phyloP scores from a whole-genome alignment of 2,113 vertebrate genomes.

The Chaetorhynchus papuensis region DNA sequence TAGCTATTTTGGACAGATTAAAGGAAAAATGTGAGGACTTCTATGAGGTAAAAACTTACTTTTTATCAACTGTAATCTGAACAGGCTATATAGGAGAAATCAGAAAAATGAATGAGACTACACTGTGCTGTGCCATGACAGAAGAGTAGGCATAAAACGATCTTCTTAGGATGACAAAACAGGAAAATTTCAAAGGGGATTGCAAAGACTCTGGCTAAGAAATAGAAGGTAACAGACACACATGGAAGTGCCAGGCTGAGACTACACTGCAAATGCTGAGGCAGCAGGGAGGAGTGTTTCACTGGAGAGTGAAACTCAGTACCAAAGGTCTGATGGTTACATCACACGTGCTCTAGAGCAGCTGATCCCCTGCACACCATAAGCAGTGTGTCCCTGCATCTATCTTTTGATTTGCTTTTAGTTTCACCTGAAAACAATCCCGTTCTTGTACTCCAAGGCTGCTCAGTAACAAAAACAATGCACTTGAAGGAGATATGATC shows the following conservation, averaged over 20 bases:
- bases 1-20: slow-evolving; percentile 21
- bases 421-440: not conserved
- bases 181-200: not conserved
- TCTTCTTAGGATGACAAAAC: not conserved
- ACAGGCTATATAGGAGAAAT: slow-evolving; percentile 57
- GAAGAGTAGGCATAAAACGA: not conserved
- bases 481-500: not conserved
- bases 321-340: not conserved
- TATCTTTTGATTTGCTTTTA: not conserved
- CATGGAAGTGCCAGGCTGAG: not conserved
- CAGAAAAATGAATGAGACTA: slow-evolving; percentile 52
- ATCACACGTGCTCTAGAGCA: accelerated
- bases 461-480: not conserved
- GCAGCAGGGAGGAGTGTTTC: not conserved
- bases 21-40: slow-evolving; percentile 14
- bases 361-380: not conserved
- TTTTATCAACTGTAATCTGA: slow-evolving; percentile 58
- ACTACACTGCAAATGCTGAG: not conserved
- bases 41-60: slow-evolving; percentile 41
- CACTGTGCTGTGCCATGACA: not conserved
- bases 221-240: not conserved
- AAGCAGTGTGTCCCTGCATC: not conserved
- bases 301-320: not conserved
- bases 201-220: not conserved
- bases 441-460: not conserved